A percentile compares a stretch with the other conserved stretches of the same genome.
Evolutionary conservation across 2,797 vertebrate genomes (phyloP).

Genomic region (Hemitrygon akajei): DNA sequence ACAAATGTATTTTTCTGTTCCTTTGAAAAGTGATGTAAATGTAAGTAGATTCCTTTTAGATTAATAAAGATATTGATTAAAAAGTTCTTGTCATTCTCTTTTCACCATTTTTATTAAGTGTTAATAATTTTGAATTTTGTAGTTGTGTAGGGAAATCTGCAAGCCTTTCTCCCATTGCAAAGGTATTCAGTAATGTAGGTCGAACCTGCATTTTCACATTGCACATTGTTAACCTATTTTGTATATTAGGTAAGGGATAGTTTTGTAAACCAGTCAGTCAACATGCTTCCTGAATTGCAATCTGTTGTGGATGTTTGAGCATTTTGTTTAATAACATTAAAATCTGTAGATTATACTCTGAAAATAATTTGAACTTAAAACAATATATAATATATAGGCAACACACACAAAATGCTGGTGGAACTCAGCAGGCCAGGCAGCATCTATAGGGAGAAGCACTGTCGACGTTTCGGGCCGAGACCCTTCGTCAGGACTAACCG

Average conservation of each 20-base stretch:
- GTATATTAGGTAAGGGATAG: background rate
- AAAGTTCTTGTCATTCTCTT: background rate
- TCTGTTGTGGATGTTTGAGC: background rate
- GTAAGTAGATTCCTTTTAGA: background rate
- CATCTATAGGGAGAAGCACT: too few relatives aligned
- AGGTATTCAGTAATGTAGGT: background rate
- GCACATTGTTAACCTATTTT: background rate
- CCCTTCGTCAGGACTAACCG: too few relatives aligned
- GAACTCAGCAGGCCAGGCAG: too few relatives aligned
- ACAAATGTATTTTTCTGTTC: slow-evolving; percentile 27
- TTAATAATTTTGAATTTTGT: background rate
- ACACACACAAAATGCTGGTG: too few relatives aligned
- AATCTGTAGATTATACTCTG: too few relatives aligned
- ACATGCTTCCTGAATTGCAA: background rate
- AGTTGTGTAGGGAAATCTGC: background rate
- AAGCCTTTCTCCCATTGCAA: background rate
- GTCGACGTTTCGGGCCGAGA: too few relatives aligned
- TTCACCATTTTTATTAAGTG: background rate
- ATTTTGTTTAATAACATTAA: background rate
- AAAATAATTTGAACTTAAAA: too few relatives aligned
- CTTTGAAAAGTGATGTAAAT: slow-evolving; percentile 26
- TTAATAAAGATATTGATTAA: slow-evolving; percentile 17
- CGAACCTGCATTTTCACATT: background rate
- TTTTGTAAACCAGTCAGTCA: background rate
- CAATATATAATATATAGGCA: too few relatives aligned